Conservation (phyloP, 1,140 invertebrate genomes). For the Saccostrea echinata region DNA sequence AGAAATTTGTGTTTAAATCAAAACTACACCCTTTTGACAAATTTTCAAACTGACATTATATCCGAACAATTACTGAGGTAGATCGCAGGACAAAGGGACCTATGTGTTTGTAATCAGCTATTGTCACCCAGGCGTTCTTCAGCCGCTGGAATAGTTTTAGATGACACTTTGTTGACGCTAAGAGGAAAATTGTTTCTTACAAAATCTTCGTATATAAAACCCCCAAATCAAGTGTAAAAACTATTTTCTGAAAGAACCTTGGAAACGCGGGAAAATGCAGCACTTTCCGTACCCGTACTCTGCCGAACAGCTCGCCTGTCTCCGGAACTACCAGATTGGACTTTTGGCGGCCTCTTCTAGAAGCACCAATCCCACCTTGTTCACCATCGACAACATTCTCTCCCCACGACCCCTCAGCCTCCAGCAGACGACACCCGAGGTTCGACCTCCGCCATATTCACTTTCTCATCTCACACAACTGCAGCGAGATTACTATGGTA, state of each 20-base stretch:
- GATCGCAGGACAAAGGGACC: conserved; percentile 1
- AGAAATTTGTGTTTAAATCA: conserved; percentile 58
- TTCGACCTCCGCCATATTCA: conserved; percentile 32
- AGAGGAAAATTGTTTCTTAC: neutral
- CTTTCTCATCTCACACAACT: conserved; percentile 55
- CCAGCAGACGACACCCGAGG: conserved; percentile 47
- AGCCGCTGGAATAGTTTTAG: neutral
- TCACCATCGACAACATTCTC: conserved; percentile 62
- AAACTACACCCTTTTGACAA: conserved; percentile 33
- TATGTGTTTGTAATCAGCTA: neutral
- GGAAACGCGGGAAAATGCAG: conserved; percentile 47
- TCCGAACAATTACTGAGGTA: conserved; percentile 32
- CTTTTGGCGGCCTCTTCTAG: conserved; percentile 49
- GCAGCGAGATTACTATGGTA: conserved; percentile 57
- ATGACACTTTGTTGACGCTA: conserved; percentile 23
- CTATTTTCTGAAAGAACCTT: neutral
- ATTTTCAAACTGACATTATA: conserved; percentile 28
- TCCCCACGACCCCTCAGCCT: conserved; percentile 52
- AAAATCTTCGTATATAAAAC: neutral
- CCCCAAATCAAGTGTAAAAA: neutral
- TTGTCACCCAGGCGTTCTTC: neutral
- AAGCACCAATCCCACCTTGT: conserved; percentile 51
- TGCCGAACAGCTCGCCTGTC: conserved; percentile 54
- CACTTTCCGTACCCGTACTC: conserved; percentile 59
- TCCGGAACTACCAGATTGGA: conserved; percentile 58